phyloP scores from a whole-genome alignment of 2,888 invertebrate species.

The Lobophora halterata region DNA sequence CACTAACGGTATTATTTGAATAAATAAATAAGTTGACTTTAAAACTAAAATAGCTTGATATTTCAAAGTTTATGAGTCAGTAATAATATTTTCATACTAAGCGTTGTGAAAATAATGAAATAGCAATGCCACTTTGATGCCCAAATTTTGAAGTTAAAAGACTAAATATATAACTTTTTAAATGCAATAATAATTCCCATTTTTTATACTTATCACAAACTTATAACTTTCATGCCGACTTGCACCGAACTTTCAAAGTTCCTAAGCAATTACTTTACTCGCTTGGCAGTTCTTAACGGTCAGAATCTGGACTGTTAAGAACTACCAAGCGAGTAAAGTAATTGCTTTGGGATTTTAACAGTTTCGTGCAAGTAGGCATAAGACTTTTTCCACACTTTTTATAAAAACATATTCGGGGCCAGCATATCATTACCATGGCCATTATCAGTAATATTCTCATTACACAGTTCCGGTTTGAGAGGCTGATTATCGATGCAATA shows the following conservation, averaged over 20 bases:
- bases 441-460: slow-evolving; percentile 23
- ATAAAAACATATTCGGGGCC: neutral
- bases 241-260: neutral
- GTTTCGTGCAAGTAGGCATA: too few species aligned
- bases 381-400: slow-evolving; percentile 2
- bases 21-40: slow-evolving; percentile 38
- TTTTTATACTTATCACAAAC: too few species aligned
- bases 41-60: slow-evolving; percentile 2
- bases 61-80: too few species aligned
- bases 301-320: too few species aligned
- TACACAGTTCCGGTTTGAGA: slow-evolving; percentile 16
- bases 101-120: slow-evolving; percentile 6
- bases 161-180: too few species aligned
- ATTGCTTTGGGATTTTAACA: too few species aligned
- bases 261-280: neutral
- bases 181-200: too few species aligned
- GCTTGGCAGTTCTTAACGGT: too few species aligned
- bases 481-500: slow-evolving; percentile 14
- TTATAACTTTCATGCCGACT: too few species aligned
- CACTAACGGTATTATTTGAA: slow-evolving; percentile 37
- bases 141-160: too few species aligned
- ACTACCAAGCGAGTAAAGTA: too few species aligned
- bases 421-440: slow-evolving; percentile 14
- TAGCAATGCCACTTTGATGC: neutral
- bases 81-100: slow-evolving; percentile 3